phyloP scores from a whole-genome alignment of 2,797 vertebrate genomes.

The Eulemur coronatus region DNA sequence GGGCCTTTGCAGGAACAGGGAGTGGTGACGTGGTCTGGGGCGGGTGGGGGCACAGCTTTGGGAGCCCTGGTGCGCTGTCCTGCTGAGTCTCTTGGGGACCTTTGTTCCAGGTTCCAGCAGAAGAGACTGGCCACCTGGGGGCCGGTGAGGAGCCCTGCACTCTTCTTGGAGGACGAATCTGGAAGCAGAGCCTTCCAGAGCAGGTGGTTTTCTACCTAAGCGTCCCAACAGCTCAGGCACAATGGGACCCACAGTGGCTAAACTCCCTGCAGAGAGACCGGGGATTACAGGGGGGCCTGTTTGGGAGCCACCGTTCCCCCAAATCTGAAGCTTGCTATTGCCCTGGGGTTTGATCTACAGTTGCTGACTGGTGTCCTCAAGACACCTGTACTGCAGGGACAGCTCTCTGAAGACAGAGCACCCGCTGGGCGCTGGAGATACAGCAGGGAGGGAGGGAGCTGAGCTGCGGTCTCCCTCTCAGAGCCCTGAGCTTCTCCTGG shows the following conservation, averaged over 20 bases:
- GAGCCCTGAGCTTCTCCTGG: neutral
- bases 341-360: neutral
- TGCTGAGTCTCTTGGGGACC: neutral
- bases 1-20: neutral
- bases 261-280: neutral
- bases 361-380: neutral
- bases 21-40: neutral
- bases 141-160: neutral
- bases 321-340: neutral
- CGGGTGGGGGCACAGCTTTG: neutral
- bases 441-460: neutral
- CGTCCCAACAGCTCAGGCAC: neutral
- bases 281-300: neutral
- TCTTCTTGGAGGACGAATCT: neutral
- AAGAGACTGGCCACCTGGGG: neutral
- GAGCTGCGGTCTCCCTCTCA: neutral
- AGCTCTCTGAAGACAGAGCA: neutral
- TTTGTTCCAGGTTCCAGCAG: neutral
- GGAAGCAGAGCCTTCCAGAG: neutral
- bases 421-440: neutral
- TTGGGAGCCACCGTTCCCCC: neutral
- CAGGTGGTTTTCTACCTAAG: no score
- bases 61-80: accelerated
- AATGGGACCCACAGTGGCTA: neutral
- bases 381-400: neutral